These are phyloP conservation scores for Parochlus steinenii DNA, from an alignment of 2,888 invertebrate genomes.

Conservation along the genomic window DNA sequence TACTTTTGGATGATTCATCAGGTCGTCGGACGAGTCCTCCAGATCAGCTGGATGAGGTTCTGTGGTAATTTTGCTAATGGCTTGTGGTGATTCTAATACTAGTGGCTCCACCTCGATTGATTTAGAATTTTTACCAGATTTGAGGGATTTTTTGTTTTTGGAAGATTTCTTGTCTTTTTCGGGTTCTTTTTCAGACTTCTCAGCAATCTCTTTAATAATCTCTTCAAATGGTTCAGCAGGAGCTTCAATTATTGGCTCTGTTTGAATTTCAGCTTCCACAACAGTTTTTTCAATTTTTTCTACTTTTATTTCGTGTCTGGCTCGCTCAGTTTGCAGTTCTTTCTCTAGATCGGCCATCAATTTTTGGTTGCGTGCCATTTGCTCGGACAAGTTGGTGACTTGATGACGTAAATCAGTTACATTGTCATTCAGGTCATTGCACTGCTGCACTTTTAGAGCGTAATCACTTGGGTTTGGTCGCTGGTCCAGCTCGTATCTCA, in stretches of 20 bases:
- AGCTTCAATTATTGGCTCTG: constrained; percentile 6
- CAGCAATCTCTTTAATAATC: neutral
- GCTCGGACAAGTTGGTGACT: constrained; percentile 5
- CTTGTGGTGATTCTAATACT: too few relatives aligned
- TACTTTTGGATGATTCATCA: constrained; percentile 21
- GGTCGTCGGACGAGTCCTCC: constrained; percentile 18
- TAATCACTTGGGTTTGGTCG: constrained; percentile 10
- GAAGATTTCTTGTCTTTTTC: too few relatives aligned
- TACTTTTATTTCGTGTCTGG: neutral
- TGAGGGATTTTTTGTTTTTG: too few relatives aligned
- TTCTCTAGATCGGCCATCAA: constrained; percentile 2
- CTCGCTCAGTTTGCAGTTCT: constrained; percentile 1
- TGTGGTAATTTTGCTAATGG: neutral
- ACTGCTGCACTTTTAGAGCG: constrained; percentile 9
- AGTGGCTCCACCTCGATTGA: too few relatives aligned
- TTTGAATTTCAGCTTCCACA: constrained; percentile 1
- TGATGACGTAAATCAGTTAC: too few relatives aligned
- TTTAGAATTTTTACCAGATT: too few relatives aligned
- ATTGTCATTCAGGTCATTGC: constrained; percentile 10
- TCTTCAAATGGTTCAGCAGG: neutral
- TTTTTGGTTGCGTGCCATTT: constrained; percentile 9
- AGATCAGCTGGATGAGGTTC: constrained; percentile 4
- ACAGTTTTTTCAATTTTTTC: neutral
- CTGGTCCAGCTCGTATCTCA: constrained; percentile 7
- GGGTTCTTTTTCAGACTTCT: too few relatives aligned